phyloP scores from a whole-genome alignment of 2,797 vertebrate species.

The Megaceryle alcyon region DNA sequence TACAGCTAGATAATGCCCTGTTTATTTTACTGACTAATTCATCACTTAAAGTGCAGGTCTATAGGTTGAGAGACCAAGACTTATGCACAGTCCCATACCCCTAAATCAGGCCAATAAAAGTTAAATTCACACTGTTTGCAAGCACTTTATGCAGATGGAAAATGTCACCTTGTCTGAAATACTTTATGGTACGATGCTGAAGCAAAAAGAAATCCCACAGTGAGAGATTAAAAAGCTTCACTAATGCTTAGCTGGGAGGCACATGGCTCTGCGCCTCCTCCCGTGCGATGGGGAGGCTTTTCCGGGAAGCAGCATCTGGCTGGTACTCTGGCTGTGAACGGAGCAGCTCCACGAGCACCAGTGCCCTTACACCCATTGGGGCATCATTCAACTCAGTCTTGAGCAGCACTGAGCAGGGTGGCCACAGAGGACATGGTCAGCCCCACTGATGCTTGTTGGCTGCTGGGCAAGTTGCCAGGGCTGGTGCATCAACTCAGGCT shows the following conservation, averaged over 20 bases:
- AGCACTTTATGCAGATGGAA: conserved; percentile 73
- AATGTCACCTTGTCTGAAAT: conserved; percentile 74
- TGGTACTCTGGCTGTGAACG: not conserved
- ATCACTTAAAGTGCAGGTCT: conserved; percentile 70
- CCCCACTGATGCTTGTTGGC: rapidly evolving
- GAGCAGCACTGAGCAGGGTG: rapidly evolving
- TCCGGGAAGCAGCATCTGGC: not conserved
- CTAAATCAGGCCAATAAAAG: conserved; percentile 75
- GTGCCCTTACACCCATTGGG: rapidly evolving
- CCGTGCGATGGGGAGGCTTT: not conserved
- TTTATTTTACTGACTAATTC: conserved; percentile 74
- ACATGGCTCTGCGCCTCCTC: not conserved
- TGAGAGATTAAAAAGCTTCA: conserved; percentile 67
- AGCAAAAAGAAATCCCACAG: conserved; percentile 70
- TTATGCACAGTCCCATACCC: conserved; percentile 54
- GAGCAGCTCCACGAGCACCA: not conserved
- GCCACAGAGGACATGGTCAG: rapidly evolving
- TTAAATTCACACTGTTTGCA: conserved; percentile 70
- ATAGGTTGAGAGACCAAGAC: conserved; percentile 65
- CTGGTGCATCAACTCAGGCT: not conserved
- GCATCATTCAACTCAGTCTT: rapidly evolving
- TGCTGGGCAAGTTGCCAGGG: not conserved
- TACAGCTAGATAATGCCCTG: conserved; percentile 66
- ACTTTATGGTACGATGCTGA: conserved; percentile 31
- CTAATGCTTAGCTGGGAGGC: conserved; percentile 65